Conservation (phyloP, 2,797 vertebrate genomes). For the Kryptolebias ocellatus region DNA sequence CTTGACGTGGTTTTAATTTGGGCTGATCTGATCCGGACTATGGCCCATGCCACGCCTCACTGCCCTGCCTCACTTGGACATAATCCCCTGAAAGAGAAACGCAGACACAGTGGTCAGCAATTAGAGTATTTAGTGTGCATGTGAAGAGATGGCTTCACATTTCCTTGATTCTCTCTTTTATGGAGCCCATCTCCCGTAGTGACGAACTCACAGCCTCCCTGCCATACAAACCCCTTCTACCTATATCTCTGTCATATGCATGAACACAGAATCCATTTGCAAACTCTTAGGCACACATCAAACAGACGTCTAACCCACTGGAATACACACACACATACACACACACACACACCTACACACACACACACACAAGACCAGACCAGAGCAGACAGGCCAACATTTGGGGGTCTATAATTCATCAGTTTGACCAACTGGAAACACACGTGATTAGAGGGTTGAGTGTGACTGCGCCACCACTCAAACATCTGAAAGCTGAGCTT, state of each 20-base stretch:
- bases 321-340: conserved; percentile 25
- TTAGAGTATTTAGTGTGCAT: conserved; percentile 49
- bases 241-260: conserved; percentile 23
- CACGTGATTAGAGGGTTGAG: conserved; percentile 60
- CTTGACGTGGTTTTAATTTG: conserved; percentile 53
- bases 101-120: conserved; percentile 36
- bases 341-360: not conserved
- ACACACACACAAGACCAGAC: not conserved
- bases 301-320: conserved; percentile 28
- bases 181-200: conserved; percentile 43
- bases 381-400: conserved; percentile 41
- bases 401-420: conserved; percentile 64
- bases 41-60: conserved; percentile 38
- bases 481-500: conserved; percentile 5
- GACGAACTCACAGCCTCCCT: conserved; percentile 58
- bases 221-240: conserved; percentile 22
- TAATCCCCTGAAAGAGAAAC: conserved; percentile 59
- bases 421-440: conserved; percentile 62
- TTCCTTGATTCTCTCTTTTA: conserved; percentile 36
- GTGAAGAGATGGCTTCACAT: conserved; percentile 55
- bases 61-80: conserved; percentile 48
- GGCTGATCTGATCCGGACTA: conserved; percentile 54
- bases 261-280: not conserved
- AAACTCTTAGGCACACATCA: conserved; percentile 10
- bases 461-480: conserved; percentile 14